Percentiles rank a stretch among this genome's conserved stretches.
These are phyloP conservation scores for Anthopleura xanthogrammica DNA, from an alignment of 92 coral and sea anemone genomes.

Conservation along the genomic window DNA sequence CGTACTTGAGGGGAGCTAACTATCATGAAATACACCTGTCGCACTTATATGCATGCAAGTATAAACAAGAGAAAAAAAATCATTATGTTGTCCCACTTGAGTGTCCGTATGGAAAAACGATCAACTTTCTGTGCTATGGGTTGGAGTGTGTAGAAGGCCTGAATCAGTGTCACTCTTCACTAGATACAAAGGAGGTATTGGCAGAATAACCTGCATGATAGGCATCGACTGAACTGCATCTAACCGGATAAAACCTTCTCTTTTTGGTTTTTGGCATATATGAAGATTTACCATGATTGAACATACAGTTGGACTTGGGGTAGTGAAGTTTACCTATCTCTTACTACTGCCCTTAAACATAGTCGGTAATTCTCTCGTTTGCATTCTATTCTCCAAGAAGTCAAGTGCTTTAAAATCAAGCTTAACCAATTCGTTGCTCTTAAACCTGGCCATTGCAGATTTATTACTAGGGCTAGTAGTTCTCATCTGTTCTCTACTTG, in stretches of 20 bases:
- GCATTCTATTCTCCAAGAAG: conserved; percentile 27
- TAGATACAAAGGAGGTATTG: too few relatives aligned
- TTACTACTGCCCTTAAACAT: conserved; percentile 29
- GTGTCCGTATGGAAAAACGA: too few relatives aligned
- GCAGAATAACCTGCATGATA: too few relatives aligned
- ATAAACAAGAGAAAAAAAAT: not conserved
- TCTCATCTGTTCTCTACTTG: conserved; percentile 13
- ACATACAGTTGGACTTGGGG: not conserved
- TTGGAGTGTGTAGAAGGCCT: too few relatives aligned
- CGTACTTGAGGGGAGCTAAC: too few relatives aligned
- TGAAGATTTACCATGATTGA: not conserved
- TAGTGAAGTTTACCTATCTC: conserved; percentile 18
- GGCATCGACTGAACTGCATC: too few relatives aligned
- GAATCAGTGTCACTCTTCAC: too few relatives aligned
- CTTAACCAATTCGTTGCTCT: conserved; percentile 24
- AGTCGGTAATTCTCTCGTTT: conserved; percentile 45
- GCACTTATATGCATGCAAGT: not conserved
- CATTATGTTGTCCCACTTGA: too few relatives aligned
- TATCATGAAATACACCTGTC: not conserved
- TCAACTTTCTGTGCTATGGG: too few relatives aligned
- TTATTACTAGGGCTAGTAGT: conserved; percentile 42
- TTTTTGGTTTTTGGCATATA: too few relatives aligned
- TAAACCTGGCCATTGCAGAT: conserved; percentile 50
- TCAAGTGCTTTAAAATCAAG: conserved; percentile 3
- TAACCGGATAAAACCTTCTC: too few relatives aligned